Evolutionary conservation across 2,888 invertebrate species (phyloP), one percentile per base, ranked within the genome.

Genomic region (Idaea aversata): DNA sequence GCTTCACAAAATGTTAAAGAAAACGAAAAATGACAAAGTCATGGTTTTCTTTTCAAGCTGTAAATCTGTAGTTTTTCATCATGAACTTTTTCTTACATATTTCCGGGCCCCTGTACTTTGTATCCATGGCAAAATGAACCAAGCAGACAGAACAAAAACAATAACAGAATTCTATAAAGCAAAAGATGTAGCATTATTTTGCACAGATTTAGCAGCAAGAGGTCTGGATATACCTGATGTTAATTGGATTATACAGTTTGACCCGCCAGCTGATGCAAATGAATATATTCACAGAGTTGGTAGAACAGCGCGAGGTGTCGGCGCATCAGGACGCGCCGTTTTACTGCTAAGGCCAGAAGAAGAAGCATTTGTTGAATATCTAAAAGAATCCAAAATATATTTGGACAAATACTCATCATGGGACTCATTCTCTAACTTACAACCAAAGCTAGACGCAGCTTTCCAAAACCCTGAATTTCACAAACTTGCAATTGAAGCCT

Each of bases 121-220:
- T 81, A 99, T 99, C 82, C 99, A 99, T 99, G 99, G 99, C n/a
- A 99, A 99, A 90, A 99, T 99, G 94, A 99, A 98, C 83, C 99
- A 99, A 93, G 95, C 95, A 0, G 99, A 99, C 85, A 95, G 99
- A 71, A 98, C 98, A 4, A 95, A 97, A 58, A 99, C 99, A 34
- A 99, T 99, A 90, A 97, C 97, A 83, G 96, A 97, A 86, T 99
- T 99, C 90, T 98, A 98, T 85, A 97, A 98, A 85, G 97, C 98
- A 0, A 95, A 97, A 71, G 94, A 96, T 64, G 97, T 98, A 2
- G 98, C 97, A 73, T 92, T 99, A 63, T 93, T 99, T 36, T 99
- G 99, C 84, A 99, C 99, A 0, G 99, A 99, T 88, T 97, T 99
- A 13, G 99, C 99, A 5, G 99, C 99, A 0, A 94, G 98, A 93